A percentile compares a stretch with the other conserved stretches of the same genome.
phyloP scores from a whole-genome alignment of 2,113 vertebrate species.

The Triplophysa tibetana region DNA sequence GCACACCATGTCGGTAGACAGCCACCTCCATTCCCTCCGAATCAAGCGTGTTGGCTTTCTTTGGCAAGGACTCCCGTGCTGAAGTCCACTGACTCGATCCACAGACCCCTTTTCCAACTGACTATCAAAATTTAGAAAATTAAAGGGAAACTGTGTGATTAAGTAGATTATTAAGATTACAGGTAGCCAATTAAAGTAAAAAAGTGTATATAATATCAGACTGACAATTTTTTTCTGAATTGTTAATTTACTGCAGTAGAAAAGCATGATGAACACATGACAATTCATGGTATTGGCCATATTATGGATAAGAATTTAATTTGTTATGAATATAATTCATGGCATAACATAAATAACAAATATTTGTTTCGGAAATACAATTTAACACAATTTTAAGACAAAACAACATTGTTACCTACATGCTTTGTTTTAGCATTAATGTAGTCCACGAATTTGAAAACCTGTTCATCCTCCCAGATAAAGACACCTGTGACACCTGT shows the following conservation, averaged over 20 bases:
- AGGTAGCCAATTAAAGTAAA: no score
- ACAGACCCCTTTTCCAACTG: not conserved
- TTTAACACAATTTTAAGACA: not conserved
- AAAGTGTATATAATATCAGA: no score
- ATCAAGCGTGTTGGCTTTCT: constrained; percentile 1
- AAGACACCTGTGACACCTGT: no score
- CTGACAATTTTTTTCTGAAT: no score
- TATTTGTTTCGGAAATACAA: not conserved
- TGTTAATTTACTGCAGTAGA: no score
- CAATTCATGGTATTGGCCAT: no score
- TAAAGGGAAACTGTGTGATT: not conserved
- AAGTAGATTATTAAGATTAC: not conserved
- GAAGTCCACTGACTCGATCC: not conserved
- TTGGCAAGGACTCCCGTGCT: not conserved
- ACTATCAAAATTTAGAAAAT: not conserved
- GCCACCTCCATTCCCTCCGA: constrained; percentile 32
- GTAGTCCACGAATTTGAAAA: no score
- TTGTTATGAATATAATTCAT: not conserved
- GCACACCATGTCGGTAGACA: constrained; percentile 19
- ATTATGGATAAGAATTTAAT: not conserved
- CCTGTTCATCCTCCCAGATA: no score
- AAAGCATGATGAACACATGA: no score
- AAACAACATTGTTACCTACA: not conserved
- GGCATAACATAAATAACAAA: not conserved
- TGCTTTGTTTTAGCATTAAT: no score